phyloP scores from a whole-genome alignment of 2,888 invertebrate genomes.

The Latrodectus hesperus region DNA sequence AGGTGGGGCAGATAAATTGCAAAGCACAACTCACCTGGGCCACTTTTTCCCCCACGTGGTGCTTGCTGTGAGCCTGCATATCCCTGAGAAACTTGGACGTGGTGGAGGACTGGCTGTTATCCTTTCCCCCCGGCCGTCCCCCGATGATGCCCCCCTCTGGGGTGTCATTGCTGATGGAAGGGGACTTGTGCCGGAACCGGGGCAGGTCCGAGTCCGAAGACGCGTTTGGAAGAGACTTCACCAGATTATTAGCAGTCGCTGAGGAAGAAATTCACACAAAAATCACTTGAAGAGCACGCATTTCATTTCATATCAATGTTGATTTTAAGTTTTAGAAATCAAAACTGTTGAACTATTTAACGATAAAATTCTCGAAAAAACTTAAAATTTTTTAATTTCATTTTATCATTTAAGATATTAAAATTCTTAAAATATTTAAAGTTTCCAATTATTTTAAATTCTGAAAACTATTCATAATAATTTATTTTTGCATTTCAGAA shows the following conservation, averaged over 20 bases:
- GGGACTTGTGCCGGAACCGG: conserved; percentile 82
- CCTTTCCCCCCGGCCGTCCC: conserved; percentile 57
- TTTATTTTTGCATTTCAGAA: too few species aligned
- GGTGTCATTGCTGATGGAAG: conserved; percentile 82
- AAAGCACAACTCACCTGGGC: conserved; percentile 81
- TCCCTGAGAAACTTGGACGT: conserved; percentile 71
- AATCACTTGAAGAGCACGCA: too few species aligned
- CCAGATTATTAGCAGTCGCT: conserved; percentile 75
- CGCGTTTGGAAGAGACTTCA: conserved; percentile 81
- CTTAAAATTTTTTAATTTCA: too few species aligned
- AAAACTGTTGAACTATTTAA: too few species aligned
- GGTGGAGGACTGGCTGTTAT: conserved; percentile 71
- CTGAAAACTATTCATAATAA: too few species aligned
- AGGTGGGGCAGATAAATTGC: too few species aligned
- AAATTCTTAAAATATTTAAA: too few species aligned
- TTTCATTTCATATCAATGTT: too few species aligned
- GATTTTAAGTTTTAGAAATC: too few species aligned
- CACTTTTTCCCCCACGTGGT: conserved; percentile 85
- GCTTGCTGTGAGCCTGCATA: conserved; percentile 72
- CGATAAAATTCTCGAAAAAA: too few species aligned
- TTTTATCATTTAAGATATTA: too few species aligned
- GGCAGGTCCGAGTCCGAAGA: conserved; percentile 86
- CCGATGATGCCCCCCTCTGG: conserved; percentile 72
- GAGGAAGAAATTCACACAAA: conserved; percentile 2
- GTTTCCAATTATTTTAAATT: too few species aligned